Evolutionary conservation across 2,888 invertebrate genomes (phyloP).

Genomic region (Macaria notata): DNA sequence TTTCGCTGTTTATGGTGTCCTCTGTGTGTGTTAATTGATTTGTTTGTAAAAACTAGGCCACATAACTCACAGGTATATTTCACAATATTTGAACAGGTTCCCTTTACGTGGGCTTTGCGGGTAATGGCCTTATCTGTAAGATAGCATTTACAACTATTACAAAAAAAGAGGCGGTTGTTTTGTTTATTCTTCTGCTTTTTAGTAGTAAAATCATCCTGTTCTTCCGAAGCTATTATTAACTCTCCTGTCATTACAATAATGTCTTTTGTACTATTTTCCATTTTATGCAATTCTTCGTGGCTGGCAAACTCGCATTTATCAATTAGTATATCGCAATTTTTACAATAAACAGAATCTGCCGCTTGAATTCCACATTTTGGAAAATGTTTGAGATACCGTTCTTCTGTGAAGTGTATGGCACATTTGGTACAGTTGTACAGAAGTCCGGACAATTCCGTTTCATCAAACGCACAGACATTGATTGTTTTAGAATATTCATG

Average conservation of each 20-base stretch:
- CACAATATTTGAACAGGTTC: conserved; percentile 41
- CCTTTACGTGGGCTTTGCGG: conserved; percentile 42
- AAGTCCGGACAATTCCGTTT: conserved; percentile 37
- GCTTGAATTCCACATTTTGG: conserved; percentile 42
- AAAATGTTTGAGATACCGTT: conserved; percentile 48
- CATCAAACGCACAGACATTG: conserved; percentile 43
- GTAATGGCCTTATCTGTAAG: conserved; percentile 35
- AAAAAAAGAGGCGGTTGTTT: conserved; percentile 43
- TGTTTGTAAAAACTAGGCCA: conserved; percentile 53
- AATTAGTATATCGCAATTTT: conserved; percentile 55
- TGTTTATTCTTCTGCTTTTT: conserved; percentile 14
- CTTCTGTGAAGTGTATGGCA: conserved; percentile 54
- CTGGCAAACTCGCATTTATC: conserved; percentile 31
- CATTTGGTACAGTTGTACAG: conserved; percentile 60
- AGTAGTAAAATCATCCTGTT: background rate
- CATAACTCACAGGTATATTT: conserved; percentile 52
- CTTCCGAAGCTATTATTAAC: conserved; percentile 23
- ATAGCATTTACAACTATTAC: conserved; percentile 56
- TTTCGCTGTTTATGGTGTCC: conserved; percentile 43
- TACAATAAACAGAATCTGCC: conserved; percentile 49
- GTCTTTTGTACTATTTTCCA: conserved; percentile 32
- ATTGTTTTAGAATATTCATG: conserved; percentile 48
- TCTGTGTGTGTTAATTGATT: conserved; percentile 44
- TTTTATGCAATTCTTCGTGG: conserved; percentile 42
- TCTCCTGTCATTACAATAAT: conserved; percentile 44